A percentile compares a stretch with the other conserved stretches of the same genome.
These are phyloP conservation scores for Perognathus longimembris DNA, from an alignment of 2,113 vertebrate species.

Conservation along the genomic window DNA sequence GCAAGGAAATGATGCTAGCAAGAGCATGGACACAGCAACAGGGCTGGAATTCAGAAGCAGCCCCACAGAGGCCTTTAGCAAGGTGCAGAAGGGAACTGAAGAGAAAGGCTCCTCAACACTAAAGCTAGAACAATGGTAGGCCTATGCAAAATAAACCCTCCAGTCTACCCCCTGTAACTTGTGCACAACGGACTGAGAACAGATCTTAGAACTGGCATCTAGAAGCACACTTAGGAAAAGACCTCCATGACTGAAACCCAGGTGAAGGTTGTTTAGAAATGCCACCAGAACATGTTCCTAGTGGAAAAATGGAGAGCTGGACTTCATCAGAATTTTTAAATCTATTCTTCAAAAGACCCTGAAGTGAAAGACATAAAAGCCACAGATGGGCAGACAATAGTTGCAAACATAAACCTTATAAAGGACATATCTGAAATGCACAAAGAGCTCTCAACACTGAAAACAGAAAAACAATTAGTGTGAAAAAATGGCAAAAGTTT, in stretches of 20 bases:
- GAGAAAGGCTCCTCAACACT: too few relatives aligned
- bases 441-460: not conserved
- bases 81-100: not conserved
- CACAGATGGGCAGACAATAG: not conserved
- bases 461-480: not conserved
- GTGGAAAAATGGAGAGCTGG: not conserved
- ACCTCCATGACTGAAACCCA: not conserved
- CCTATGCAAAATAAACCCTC: accelerated
- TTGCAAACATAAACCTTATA: not conserved
- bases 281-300: not conserved
- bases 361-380: not conserved
- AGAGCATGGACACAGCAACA: not conserved
- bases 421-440: not conserved
- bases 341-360: not conserved
- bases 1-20: not conserved
- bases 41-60: not conserved
- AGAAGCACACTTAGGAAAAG: too few relatives aligned
- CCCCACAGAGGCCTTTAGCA: not conserved
- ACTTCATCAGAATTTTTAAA: not conserved
- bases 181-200: accelerated
- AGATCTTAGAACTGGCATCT: not conserved
- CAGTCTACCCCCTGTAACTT: accelerated
- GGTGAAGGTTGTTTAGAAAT: constrained; percentile 7
- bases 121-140: accelerated
- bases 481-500: not conserved